These are phyloP conservation scores for Agrochola circellaris DNA, from an alignment of 2,888 invertebrate species.

Conservation along the genomic window DNA sequence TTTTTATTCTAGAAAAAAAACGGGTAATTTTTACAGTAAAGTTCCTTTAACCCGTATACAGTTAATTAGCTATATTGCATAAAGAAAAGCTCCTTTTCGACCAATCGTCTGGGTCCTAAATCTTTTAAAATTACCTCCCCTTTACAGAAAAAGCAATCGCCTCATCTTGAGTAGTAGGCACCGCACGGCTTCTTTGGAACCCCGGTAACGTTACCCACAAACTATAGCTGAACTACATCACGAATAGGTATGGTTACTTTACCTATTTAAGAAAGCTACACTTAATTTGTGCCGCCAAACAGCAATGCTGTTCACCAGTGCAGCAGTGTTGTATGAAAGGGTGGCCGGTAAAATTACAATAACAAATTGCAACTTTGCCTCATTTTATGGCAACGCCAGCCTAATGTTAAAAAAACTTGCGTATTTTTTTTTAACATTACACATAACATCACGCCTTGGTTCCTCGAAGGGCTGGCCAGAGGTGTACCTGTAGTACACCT, in stretches of 20 bases:
- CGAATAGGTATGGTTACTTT: background rate
- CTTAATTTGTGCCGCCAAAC: background rate
- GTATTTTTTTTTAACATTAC: too few species aligned
- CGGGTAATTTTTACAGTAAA: background rate
- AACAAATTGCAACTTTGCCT: background rate
- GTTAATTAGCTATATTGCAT: too few species aligned
- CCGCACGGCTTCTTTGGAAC: background rate
- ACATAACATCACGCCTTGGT: too few species aligned
- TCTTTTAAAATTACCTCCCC: background rate
- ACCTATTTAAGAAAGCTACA: background rate
- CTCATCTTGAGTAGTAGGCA: too few species aligned
- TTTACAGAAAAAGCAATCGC: background rate
- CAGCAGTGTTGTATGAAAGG: too few species aligned
- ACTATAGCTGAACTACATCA: background rate
- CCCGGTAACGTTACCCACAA: too few species aligned
- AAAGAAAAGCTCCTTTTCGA: background rate
- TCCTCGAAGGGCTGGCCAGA: too few species aligned
- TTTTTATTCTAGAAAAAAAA: background rate
- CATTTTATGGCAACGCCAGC: background rate
- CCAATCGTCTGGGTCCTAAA: background rate
- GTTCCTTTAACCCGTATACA: too few species aligned
- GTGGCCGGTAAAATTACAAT: background rate
- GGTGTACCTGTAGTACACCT: too few species aligned
- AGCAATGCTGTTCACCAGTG: background rate
- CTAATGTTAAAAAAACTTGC: background rate